Percentiles rank a stretch among this genome's conserved stretches.
Evolutionary conservation across 2,113 vertebrate genomes (phyloP).

Genomic region (Bagarius yarrelli): DNA sequence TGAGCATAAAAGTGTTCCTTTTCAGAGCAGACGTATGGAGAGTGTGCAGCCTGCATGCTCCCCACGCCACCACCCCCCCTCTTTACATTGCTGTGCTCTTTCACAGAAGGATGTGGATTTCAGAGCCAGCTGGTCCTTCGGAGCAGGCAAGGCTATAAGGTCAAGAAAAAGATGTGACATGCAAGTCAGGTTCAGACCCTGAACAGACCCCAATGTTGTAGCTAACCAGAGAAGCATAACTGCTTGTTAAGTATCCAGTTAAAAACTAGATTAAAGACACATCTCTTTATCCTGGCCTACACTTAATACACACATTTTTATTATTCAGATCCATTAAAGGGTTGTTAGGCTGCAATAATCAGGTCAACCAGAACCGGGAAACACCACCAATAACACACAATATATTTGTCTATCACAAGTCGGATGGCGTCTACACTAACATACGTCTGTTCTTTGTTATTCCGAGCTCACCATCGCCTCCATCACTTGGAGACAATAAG

Average conservation of each 20-base stretch:
- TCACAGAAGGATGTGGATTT: constrained; percentile 43
- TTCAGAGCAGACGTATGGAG: constrained; percentile 42
- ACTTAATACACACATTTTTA: too few relatives aligned
- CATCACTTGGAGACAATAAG: too few relatives aligned
- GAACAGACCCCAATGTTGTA: constrained; percentile 18
- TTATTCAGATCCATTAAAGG: too few relatives aligned
- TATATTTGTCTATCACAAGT: too few relatives aligned
- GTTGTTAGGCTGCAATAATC: too few relatives aligned
- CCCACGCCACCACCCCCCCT: background rate
- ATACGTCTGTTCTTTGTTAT: too few relatives aligned
- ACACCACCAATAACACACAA: too few relatives aligned
- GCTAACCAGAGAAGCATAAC: background rate
- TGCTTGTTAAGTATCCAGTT: constrained; percentile 36
- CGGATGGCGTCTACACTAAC: too few relatives aligned
- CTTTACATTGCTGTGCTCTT: constrained; percentile 22
- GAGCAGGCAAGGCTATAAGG: constrained; percentile 30
- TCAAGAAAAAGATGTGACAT: constrained; percentile 38
- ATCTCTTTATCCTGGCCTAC: too few relatives aligned
- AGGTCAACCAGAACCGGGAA: too few relatives aligned
- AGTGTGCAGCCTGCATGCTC: constrained; percentile 22
- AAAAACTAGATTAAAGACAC: too few relatives aligned
- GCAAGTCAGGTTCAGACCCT: constrained; percentile 34
- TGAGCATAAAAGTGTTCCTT: constrained; percentile 37
- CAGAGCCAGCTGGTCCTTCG: constrained; percentile 22
- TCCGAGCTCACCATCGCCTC: too few relatives aligned